Evolutionary conservation across 2,113 vertebrate genomes (phyloP).

Genomic region (Pelvicachromis taeniatus): DNA sequence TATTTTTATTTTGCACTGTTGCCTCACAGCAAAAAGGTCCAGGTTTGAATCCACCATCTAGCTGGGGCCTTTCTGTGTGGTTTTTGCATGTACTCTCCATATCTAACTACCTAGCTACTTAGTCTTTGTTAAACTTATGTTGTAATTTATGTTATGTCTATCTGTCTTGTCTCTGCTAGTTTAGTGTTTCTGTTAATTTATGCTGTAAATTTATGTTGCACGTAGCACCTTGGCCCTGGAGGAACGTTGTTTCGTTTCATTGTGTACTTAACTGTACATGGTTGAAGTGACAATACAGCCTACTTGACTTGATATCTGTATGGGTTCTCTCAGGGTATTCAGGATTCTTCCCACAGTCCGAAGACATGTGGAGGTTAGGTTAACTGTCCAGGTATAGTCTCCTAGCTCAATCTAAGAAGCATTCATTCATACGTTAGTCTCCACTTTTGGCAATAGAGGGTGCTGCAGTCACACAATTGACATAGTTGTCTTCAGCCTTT

Average conservation of each 20-base stretch:
- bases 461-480: constrained; percentile 32
- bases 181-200: too few species aligned
- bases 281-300: too few species aligned
- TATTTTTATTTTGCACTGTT: not conserved
- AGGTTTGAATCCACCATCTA: not conserved
- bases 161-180: too few species aligned
- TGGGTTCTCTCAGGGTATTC: not conserved
- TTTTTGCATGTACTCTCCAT: not conserved
- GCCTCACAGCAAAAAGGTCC: not conserved
- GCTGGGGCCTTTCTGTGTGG: not conserved
- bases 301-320: too few species aligned
- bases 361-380: not conserved
- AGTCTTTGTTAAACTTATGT: too few species aligned
- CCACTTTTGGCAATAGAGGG: constrained; percentile 59
- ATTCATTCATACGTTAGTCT: not conserved
- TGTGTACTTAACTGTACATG: too few species aligned
- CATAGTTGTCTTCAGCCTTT: not conserved
- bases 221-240: too few species aligned
- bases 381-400: not conserved
- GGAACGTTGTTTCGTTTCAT: too few species aligned
- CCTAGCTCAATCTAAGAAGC: not conserved
- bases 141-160: too few species aligned
- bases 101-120: too few species aligned
- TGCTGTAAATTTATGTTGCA: too few species aligned
- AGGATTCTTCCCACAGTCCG: not conserved